Evolutionary conservation across 2,113 vertebrate genomes (phyloP).

Genomic region (Lichenostomus cassidix): DNA sequence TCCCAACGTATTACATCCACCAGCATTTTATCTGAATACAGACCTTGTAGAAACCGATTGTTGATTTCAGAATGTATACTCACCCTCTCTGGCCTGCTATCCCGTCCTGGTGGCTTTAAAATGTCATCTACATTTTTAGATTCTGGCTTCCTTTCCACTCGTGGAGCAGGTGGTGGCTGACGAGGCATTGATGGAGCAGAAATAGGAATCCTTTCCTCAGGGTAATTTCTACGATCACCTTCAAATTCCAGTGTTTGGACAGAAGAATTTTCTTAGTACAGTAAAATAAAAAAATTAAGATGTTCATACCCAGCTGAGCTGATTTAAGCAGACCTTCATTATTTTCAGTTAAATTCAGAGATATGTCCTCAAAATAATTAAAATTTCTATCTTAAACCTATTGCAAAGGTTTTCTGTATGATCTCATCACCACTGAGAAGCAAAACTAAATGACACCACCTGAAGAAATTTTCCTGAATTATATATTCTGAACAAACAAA

Average conservation of each 20-base stretch:
- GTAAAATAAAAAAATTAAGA: slow-evolving; percentile 54
- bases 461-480: neutral
- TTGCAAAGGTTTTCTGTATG: neutral
- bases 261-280: slow-evolving; percentile 60
- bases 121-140: slow-evolving; percentile 97
- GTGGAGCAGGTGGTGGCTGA: slow-evolving; percentile 80
- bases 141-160: slow-evolving; percentile 94
- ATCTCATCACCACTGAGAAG: neutral
- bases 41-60: rapidly evolving
- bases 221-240: slow-evolving; percentile 88
- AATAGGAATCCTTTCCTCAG: slow-evolving; percentile 87
- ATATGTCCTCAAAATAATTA: neutral
- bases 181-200: slow-evolving; percentile 80
- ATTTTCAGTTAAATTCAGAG: slow-evolving; percentile 5
- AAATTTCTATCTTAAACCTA: neutral
- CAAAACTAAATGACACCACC: neutral
- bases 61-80: slow-evolving; percentile 14
- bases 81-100: slow-evolving; percentile 91
- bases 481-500: neutral
- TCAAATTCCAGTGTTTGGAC: slow-evolving; percentile 64
- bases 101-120: slow-evolving; percentile 91
- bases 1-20: neutral
- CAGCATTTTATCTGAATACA: neutral
- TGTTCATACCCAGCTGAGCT: neutral
- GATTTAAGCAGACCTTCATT: slow-evolving; percentile 8